phyloP scores from a whole-genome alignment of 1,140 invertebrate species.

The Camponotus pennsylvanicus region DNA sequence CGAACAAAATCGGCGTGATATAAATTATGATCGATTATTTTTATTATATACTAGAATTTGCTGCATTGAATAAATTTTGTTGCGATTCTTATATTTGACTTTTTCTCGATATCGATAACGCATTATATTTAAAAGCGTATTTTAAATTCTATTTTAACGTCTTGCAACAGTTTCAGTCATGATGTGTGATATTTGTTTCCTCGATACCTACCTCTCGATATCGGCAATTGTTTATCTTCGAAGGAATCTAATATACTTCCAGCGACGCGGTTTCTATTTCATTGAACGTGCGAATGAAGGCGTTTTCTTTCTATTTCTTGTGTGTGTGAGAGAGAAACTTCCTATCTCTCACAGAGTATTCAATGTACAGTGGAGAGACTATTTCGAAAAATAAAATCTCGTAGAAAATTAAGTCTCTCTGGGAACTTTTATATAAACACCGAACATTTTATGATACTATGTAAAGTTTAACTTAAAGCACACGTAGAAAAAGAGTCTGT shows the following conservation, averaged over 20 bases:
- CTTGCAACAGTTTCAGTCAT: constrained; percentile 21
- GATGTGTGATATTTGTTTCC: constrained; percentile 22
- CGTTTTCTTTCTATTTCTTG: constrained; percentile 33
- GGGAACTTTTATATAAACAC: constrained; percentile 53
- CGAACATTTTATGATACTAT: constrained; percentile 48
- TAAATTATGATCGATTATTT: constrained; percentile 49
- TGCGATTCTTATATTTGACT: constrained; percentile 9
- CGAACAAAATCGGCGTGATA: constrained; percentile 12
- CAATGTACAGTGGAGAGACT: constrained; percentile 13
- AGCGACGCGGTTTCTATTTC: constrained; percentile 37
- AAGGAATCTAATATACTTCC: constrained; percentile 32
- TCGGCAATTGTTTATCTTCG: constrained; percentile 40
- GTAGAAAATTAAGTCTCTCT: constrained; percentile 40
- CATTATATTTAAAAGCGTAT: constrained; percentile 33
- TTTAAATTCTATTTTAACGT: constrained; percentile 21
- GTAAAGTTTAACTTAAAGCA: constrained; percentile 26
- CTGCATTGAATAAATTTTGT: constrained; percentile 35
- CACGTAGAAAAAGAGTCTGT: background rate
- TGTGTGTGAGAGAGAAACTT: too few species aligned
- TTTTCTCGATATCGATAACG: constrained; percentile 15
- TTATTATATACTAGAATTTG: background rate
- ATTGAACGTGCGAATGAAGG: constrained; percentile 33
- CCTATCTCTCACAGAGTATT: constrained; percentile 4
- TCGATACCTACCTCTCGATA: background rate
- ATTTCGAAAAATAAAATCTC: constrained; percentile 46